These are phyloP conservation scores for Amphiduros pacificus DNA, from an alignment of 2,888 invertebrate species.

Conservation along the genomic window DNA sequence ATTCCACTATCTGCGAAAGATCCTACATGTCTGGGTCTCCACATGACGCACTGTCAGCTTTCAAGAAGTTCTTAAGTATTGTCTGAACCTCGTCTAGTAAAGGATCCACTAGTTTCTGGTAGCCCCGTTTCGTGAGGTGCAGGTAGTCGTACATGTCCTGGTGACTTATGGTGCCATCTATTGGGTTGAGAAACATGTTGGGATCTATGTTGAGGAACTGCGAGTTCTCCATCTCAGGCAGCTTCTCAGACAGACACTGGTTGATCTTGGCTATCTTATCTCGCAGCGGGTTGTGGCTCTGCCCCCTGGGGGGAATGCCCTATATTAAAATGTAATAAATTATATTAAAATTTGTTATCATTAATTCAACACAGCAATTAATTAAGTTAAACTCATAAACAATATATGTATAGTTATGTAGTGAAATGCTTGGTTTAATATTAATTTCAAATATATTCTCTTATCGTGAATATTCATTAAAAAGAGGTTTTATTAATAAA, in stretches of 20 bases:
- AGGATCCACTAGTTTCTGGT: conserved; percentile 68
- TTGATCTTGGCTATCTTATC: conserved; percentile 79
- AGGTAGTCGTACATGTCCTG: conserved; percentile 92
- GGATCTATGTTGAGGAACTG: conserved; percentile 80
- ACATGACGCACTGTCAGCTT: conserved; percentile 17
- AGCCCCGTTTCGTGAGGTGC: conserved; percentile 80
- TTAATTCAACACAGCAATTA: no score
- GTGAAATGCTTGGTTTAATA: no score
- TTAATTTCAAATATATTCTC: no score
- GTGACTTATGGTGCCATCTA: conserved; percentile 74
- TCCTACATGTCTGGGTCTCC: conserved; percentile 12
- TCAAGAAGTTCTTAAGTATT: conserved; percentile 27
- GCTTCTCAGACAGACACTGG: conserved; percentile 69
- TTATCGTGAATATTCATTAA: no score
- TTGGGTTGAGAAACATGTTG: conserved; percentile 60
- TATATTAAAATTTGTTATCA: no score
- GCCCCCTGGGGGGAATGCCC: conserved; percentile 86
- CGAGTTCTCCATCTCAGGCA: conserved; percentile 66
- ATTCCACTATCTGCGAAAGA: no score
- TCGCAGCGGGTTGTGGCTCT: conserved; percentile 78
- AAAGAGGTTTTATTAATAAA: no score
- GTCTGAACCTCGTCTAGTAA: conserved; percentile 54
- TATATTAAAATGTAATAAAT: conserved; percentile 64
- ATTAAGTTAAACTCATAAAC: no score
- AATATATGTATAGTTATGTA: no score